Percentiles rank a stretch among this genome's conserved stretches.
phyloP scores from a whole-genome alignment of 2,888 invertebrate genomes.

The Phasia obesa region DNA sequence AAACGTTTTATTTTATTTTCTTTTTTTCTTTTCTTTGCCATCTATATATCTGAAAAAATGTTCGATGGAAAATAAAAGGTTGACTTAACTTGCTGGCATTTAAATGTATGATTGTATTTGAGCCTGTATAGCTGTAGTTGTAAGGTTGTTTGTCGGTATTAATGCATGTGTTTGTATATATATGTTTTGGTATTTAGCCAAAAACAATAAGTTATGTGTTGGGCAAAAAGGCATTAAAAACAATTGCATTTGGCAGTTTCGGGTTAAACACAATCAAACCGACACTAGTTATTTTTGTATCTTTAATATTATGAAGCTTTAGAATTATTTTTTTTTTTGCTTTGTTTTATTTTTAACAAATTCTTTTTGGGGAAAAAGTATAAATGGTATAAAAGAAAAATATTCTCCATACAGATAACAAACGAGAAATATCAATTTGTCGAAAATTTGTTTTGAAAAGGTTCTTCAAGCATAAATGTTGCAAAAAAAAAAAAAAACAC shows the following conservation, averaged over 20 bases:
- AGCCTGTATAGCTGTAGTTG: background rate
- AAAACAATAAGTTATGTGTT: slow-evolving; percentile 70
- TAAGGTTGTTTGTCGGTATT: background rate
- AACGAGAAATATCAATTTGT: slow-evolving; percentile 70
- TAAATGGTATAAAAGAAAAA: background rate
- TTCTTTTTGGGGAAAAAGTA: slow-evolving; percentile 8
- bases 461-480: slow-evolving; percentile 64
- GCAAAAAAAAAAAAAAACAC: background rate
- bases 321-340: background rate
- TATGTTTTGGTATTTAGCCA: slow-evolving; percentile 73
- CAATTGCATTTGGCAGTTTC: slow-evolving; percentile 73
- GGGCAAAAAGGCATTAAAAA: slow-evolving; percentile 71
- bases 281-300: slow-evolving; percentile 48
- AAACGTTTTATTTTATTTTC: slow-evolving; percentile 55
- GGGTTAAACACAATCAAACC: slow-evolving; percentile 59
- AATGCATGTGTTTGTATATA: slow-evolving; percentile 43
- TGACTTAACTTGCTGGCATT: slow-evolving; percentile 9
- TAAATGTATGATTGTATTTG: slow-evolving; percentile 9
- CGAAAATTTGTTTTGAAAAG: slow-evolving; percentile 70
- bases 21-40: background rate
- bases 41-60: slow-evolving; percentile 1
- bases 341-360: slow-evolving; percentile 28
- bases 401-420: slow-evolving; percentile 39
- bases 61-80: slow-evolving; percentile 25
- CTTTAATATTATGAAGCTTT: slow-evolving; percentile 58